These are phyloP conservation scores for Acestrorhynchus altus DNA, from an alignment of 2,797 vertebrate genomes.

Conservation along the genomic window DNA sequence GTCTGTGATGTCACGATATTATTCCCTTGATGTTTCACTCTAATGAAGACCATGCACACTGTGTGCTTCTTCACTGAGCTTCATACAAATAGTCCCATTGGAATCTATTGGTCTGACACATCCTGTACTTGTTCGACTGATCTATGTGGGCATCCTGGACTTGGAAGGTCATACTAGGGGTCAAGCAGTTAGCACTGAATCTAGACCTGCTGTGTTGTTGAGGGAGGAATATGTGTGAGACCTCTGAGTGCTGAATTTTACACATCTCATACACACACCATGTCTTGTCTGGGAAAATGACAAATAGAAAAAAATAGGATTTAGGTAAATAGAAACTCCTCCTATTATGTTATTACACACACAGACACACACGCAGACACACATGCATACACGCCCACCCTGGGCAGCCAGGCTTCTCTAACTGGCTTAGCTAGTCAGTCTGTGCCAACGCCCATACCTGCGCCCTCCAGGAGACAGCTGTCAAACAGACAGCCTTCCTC, in stretches of 20 bases:
- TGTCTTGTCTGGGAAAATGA: background rate
- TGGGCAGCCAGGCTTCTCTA: constrained; percentile 58
- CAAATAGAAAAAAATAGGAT: constrained; percentile 28
- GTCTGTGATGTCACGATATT: constrained; percentile 2
- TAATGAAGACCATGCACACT: constrained; percentile 59
- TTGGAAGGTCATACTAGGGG: background rate
- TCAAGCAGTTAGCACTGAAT: background rate
- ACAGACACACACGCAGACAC: constrained; percentile 34
- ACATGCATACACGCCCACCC: constrained; percentile 62
- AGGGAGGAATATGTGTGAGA: background rate
- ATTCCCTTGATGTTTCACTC: constrained; percentile 47
- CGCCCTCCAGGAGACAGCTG: constrained; percentile 72
- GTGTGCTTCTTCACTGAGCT: constrained; percentile 56
- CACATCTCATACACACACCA: background rate
- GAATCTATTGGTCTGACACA: constrained; percentile 27
- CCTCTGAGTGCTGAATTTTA: background rate
- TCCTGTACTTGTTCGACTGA: constrained; percentile 42
- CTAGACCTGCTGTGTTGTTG: background rate
- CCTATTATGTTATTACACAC: constrained; percentile 36
- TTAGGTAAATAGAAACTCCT: constrained; percentile 28
- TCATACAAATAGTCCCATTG: constrained; percentile 63
- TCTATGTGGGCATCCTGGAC: background rate
- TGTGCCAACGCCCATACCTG: constrained; percentile 75
- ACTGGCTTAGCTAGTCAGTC: constrained; percentile 78
- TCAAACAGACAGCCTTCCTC: constrained; percentile 57